Evolutionary conservation across 2,113 vertebrate species (phyloP).

Genomic region (Hoplias malabaricus): DNA sequence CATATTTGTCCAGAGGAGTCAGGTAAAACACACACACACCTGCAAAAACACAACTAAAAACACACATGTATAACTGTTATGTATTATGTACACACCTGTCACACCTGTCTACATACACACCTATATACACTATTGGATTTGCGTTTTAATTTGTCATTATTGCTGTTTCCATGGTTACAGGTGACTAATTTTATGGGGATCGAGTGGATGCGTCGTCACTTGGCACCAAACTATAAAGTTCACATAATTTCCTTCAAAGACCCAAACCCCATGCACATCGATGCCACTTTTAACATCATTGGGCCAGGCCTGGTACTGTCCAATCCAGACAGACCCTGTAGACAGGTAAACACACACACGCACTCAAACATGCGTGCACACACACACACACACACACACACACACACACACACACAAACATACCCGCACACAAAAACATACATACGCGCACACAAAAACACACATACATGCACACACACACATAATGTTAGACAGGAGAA

Average conservation of each 20-base stretch:
- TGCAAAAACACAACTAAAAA: neutral
- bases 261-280: conserved; percentile 98
- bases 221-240: conserved; percentile 90
- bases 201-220: conserved; percentile 96
- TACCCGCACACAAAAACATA: too few species aligned
- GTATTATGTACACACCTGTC: neutral
- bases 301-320: conserved; percentile 95
- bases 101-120: neutral
- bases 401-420: too few species aligned
- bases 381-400: too few species aligned
- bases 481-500: too few species aligned
- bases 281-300: conserved; percentile 98
- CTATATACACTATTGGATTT: neutral
- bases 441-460: too few species aligned
- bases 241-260: conserved; percentile 94
- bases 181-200: conserved; percentile 97
- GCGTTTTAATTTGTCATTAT: too few species aligned
- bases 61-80: neutral
- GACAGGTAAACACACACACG: conserved; percentile 83
- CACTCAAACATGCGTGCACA: too few species aligned
- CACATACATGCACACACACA: too few species aligned
- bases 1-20: conserved; percentile 96
- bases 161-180: conserved; percentile 62
- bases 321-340: conserved; percentile 94
- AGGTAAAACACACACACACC: conserved; percentile 71